Evolutionary conservation across 2,113 vertebrate species (phyloP).

Genomic region (Thunnus maccoyii): DNA sequence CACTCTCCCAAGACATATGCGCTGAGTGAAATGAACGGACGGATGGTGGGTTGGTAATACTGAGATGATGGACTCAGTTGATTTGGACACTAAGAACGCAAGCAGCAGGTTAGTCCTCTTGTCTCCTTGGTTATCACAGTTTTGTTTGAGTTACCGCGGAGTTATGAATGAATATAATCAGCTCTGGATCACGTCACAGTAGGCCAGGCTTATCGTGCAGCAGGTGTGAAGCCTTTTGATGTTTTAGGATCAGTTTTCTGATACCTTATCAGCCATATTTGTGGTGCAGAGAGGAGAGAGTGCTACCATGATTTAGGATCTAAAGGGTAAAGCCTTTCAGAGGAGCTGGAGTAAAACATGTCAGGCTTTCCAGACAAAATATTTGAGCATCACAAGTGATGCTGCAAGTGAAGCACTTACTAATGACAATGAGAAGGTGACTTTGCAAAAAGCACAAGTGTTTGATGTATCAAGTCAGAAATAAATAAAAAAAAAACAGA

Average conservation of each 20-base stretch:
- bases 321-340: constrained; percentile 13
- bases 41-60: constrained; percentile 33
- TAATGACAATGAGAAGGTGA: constrained; percentile 9
- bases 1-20: constrained; percentile 63
- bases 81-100: constrained; percentile 50
- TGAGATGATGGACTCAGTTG: constrained; percentile 60
- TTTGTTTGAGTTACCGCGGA: constrained; percentile 28
- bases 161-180: constrained; percentile 54
- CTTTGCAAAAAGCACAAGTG: neutral
- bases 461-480: constrained; percentile 1
- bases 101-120: constrained; percentile 20
- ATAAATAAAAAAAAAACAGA: neutral
- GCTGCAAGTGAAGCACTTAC: neutral
- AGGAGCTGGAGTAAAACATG: constrained; percentile 6
- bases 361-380: constrained; percentile 10
- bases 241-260: constrained; percentile 53
- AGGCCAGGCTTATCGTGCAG: constrained; percentile 37
- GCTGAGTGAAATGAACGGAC: constrained; percentile 55
- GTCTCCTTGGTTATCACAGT: constrained; percentile 20
- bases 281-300: constrained; percentile 18
- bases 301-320: constrained; percentile 4
- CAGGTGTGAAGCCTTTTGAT: constrained; percentile 53
- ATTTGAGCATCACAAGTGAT: neutral
- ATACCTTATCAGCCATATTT: constrained; percentile 59
- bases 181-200: constrained; percentile 46